Conservation (phyloP, 2,113 vertebrate species). For the Clarias gariepinus region DNA sequence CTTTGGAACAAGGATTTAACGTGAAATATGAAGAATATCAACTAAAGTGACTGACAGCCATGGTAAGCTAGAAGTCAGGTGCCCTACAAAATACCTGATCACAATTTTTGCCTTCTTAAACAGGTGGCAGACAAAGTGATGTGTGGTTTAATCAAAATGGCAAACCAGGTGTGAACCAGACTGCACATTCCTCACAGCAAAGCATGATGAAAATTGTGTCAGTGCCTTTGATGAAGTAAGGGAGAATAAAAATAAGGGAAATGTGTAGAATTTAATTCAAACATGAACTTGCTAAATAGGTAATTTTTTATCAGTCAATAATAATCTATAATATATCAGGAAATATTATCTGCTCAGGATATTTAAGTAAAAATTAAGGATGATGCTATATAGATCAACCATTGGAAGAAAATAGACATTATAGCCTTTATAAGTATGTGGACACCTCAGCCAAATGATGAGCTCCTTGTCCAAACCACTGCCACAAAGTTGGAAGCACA, state of each 20-base stretch:
- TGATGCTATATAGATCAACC: not conserved
- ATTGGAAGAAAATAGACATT: not conserved
- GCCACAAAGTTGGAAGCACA: not conserved
- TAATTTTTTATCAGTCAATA: not conserved
- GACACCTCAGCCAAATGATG: not conserved
- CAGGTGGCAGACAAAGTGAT: constrained; percentile 18
- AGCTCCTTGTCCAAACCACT: not conserved
- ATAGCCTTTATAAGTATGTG: not conserved
- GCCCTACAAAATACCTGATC: not conserved
- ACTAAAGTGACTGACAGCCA: not conserved
- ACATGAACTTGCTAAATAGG: not conserved
- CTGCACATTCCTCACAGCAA: constrained; percentile 13
- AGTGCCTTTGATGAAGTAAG: not conserved
- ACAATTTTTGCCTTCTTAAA: not conserved
- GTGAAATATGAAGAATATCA: too few relatives aligned
- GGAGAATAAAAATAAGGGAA: not conserved
- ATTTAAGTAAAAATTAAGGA: not conserved
- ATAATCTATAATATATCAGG: not conserved
- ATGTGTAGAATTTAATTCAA: not conserved
- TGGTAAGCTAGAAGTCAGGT: not conserved
- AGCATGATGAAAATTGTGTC: constrained; percentile 1
- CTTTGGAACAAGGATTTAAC: not conserved
- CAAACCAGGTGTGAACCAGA: constrained; percentile 31
- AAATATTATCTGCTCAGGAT: not conserved
- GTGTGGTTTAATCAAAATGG: constrained; percentile 30